A percentile compares a stretch with the other conserved stretches of the same genome.
phyloP scores from a whole-genome alignment of 1,140 invertebrate species.

The Reticulitermes speratus region DNA sequence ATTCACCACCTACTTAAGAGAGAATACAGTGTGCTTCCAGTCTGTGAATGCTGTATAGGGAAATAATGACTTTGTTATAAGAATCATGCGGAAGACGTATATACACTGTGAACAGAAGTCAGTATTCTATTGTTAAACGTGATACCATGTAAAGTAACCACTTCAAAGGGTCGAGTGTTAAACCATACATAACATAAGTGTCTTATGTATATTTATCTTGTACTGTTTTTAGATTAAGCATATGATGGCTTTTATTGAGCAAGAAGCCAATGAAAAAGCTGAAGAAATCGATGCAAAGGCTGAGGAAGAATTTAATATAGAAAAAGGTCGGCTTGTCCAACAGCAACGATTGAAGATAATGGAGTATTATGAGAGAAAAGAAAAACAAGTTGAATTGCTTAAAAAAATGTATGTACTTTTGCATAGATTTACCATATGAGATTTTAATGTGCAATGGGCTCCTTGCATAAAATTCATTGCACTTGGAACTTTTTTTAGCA shows the following conservation, averaged over 20 bases:
- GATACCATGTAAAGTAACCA: too few species aligned
- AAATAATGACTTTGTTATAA: too few species aligned
- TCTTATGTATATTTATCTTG: too few species aligned
- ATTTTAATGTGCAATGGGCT: not conserved
- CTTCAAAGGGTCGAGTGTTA: too few species aligned
- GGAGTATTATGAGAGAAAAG: conserved; percentile 99
- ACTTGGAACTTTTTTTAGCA: not conserved
- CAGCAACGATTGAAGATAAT: conserved; percentile 98
- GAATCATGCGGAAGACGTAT: too few species aligned
- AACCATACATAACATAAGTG: too few species aligned
- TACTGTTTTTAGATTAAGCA: conserved; percentile 84
- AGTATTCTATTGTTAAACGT: too few species aligned
- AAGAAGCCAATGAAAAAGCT: conserved; percentile 99
- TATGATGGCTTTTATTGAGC: conserved; percentile 99
- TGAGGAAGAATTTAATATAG: conserved; percentile 99
- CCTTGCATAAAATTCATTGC: conserved; percentile 6
- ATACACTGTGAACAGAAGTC: too few species aligned
- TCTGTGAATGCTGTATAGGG: too few species aligned
- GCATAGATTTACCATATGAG: not conserved
- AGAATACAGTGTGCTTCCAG: too few species aligned
- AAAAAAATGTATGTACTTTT: conserved; percentile 88
- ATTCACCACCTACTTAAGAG: too few species aligned
- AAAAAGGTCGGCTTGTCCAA: conserved; percentile 96
- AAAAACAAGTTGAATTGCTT: conserved; percentile 98
- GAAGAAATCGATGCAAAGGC: conserved; percentile 99